phyloP scores from a whole-genome alignment of 2,113 vertebrate species.

The Morone chrysops region DNA sequence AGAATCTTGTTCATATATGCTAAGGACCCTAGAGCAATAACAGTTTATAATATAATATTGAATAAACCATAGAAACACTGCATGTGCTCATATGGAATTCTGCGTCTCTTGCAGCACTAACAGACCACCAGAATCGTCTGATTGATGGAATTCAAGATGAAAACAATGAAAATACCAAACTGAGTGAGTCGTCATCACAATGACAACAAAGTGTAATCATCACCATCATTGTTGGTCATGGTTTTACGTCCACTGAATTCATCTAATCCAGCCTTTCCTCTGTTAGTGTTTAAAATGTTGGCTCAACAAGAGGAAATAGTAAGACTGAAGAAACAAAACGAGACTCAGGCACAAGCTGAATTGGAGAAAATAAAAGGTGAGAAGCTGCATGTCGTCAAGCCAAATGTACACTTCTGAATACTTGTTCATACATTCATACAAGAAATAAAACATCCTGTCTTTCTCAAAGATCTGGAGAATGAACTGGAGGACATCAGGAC shows the following conservation, averaged over 20 bases:
- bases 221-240: background rate
- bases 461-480: conserved; percentile 51
- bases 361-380: conserved; percentile 52
- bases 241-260: background rate
- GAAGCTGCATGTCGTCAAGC: background rate
- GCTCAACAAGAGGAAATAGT: conserved; percentile 44
- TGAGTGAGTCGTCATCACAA: conserved; percentile 49
- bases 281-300: conserved; percentile 55
- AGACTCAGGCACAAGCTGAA: background rate
- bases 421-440: background rate
- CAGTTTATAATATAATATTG: background rate
- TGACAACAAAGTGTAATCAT: background rate
- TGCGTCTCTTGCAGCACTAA: conserved; percentile 12
- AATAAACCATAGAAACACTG: background rate
- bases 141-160: conserved; percentile 40
- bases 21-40: background rate
- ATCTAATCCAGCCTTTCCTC: background rate
- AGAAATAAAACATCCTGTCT: background rate
- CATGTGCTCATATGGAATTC: background rate
- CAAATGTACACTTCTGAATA: background rate
- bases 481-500: conserved; percentile 34
- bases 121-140: conserved; percentile 18
- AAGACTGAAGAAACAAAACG: conserved; percentile 27
- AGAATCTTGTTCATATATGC: background rate
- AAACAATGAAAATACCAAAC: conserved; percentile 54